Evolutionary conservation across 2,113 vertebrate genomes (phyloP), one percentile per base, ranked within the genome.

Genomic region (Malurus elegans): DNA sequence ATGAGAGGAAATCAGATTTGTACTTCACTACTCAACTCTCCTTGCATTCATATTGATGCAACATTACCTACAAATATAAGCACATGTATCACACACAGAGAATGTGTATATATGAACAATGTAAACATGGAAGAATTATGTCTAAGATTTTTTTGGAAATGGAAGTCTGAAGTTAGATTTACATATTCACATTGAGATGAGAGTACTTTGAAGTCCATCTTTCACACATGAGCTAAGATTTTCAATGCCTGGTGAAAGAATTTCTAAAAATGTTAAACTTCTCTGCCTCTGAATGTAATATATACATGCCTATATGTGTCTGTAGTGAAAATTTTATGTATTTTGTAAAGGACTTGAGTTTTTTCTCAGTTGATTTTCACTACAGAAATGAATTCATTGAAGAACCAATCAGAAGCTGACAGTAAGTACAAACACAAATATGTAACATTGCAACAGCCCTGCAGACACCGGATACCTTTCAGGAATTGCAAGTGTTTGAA

Each of bases 161-260:
- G 20, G 6, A 14, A 45, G 23, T 51, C 78, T 88, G 53, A 70
- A 96, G n/a, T 83, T 57, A 90, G 71, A 93, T 83, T 90, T 86
- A 79, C 60, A 92, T 88, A 78, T 80, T 78, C 60, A 42, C 47
- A 66, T 12, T 32, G 31, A 79, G 25, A 90, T 79, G 44, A 2
- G 67, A 93, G 54, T 34, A 86, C 62, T 96, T 42, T 58, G 54
- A 94, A 92, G 94, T 88, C 90, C 72, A 95, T 34, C 48, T 75
- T 93, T 94, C 82, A 84, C 80, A 87, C 44, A 47, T 56, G 1
- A 95, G 61, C 36, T 36, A 78, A 67, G 69, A 86, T 67, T 92
- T 93, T 89, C 73, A 88, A 95, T 84, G 76, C 31, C 38, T 81
- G 31, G 53, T 69, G 34, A 54, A 92, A 89, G 51, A 93, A 95